Percentiles rank a stretch among this genome's conserved stretches.
These are phyloP conservation scores for Tipula confusa DNA, from an alignment of 2,888 invertebrate species.

Conservation along the genomic window DNA sequence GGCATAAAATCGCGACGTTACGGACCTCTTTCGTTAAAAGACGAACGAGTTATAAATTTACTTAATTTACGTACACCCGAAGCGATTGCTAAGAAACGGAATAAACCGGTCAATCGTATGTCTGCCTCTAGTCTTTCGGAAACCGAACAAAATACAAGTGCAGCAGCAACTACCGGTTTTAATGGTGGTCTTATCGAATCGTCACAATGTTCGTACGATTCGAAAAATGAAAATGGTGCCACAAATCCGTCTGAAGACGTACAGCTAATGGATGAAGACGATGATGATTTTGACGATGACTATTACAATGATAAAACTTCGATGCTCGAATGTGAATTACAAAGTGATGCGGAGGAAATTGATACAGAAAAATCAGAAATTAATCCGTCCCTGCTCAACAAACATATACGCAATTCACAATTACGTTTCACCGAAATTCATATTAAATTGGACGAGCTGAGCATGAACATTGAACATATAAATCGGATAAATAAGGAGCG, in stretches of 20 bases:
- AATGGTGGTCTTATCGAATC: background rate
- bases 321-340: background rate
- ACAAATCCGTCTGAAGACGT: background rate
- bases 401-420: background rate
- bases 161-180: background rate
- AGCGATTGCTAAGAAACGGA: background rate
- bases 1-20: background rate
- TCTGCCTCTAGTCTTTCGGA: background rate
- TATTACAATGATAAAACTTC: slow-evolving; percentile 26
- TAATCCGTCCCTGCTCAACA: background rate
- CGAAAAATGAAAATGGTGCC: background rate
- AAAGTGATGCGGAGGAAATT: background rate
- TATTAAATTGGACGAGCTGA: background rate
- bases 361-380: background rate
- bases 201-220: background rate
- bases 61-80: background rate
- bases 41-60: slow-evolving; percentile 21
- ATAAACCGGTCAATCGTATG: background rate
- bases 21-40: background rate
- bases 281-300: background rate
- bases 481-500: background rate
- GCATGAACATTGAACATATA: background rate
- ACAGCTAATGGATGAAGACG: background rate
- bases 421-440: background rate
- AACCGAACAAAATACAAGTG: background rate